Base-by-base conservation (phyloP, 2,888 invertebrate genomes). In the Drosophila multiciliata region DNA sequence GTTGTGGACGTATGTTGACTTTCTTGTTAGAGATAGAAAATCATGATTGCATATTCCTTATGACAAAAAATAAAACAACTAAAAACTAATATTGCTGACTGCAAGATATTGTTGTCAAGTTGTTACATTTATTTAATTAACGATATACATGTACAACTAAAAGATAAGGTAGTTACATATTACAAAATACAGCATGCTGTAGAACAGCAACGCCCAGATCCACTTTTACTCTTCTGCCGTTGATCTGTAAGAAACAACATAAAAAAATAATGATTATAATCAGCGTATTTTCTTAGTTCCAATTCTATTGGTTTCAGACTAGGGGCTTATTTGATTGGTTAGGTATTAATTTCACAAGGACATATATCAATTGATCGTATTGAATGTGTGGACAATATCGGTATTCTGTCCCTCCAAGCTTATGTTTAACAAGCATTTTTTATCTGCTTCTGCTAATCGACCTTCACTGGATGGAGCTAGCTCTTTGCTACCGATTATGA, bases 201-300 rank as follows among this genome's bases (percentile, higher is more conserved):
- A 91, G 97, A 97, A 95, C 98, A 98, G 95, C 98, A 98, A 96
- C 97, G 97, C 95, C 97, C 97, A 91, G 97, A 97, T 87, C 97
- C 97, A 85, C 97, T 97, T 96, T 98, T 98, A 95, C 97, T 97
- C 94, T 98, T 98, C 94, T 97, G 97, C 94, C 97, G 96, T 95
- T 98, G 97, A 96, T 98, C 98, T 98, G 95, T 9, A 57, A 61
- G 20, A 91, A 42, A 29, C 29, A 42, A 20, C 1, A 32, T 15
- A n/a, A 17, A 1, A 20, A 20, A 23, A 45, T 20, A 15, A 23
- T 23, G 1, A 45, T 23, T 45, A 45, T 23, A 20, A 23, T 29
- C 29, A 29, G 29, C 29, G 29, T 29, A 29, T 29, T 29, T 29
- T 5, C 29, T 29, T 5, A 29, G 29, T 29, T 29, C 29, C 29